Base-by-base conservation (phyloP, 2,888 invertebrate species). In the Philhelius pedissequus region DNA sequence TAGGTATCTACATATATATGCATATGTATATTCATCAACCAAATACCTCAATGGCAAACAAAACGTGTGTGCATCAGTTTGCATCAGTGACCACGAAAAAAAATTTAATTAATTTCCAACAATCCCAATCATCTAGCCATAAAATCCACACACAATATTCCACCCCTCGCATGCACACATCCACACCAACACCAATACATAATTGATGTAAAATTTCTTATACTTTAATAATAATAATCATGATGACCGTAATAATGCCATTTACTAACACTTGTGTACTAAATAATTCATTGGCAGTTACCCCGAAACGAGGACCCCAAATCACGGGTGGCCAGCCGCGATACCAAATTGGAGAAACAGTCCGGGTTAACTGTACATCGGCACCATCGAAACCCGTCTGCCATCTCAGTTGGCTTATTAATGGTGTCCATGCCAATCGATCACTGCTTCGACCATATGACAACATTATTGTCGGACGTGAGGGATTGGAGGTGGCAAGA, bases 361-460 rank as follows among this genome's bases (percentile, higher is more conserved):
- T 97, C 35, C 94, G 95, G 86, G 95, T 97, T 87, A 97, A 96
- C 92, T 97, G 97, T 92, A 96, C 96, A 6, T 96, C 97, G 40
- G 95, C 95, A 15, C 93, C 95, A 87, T 97, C 97, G 52, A 94
- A 96, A 89, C 97, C 97, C 6, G 96, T 96, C 13, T 96, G 96
- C 76, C 94, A 94, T 89, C 94, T 97, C 73, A 94, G 95, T 87
- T 97, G 97, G 97, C 96, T 96, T 93, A 95, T 97, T 92, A 97
- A 97, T 92, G 96, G 96, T 27, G 95, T 96, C 90, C 95, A 95
- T 87, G 94, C 94, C 35, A 94, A 94, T 35, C 87, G 93, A 3
- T 89, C 90, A 4, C 92, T 93, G 6, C 89, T 94, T 78, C 90
- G 92, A 13, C 92, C 93, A 32, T 94, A 93, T 38, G 92, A 93